Conservation (phyloP, 2,113 vertebrate species). For the Xiphophorus couchianus region DNA sequence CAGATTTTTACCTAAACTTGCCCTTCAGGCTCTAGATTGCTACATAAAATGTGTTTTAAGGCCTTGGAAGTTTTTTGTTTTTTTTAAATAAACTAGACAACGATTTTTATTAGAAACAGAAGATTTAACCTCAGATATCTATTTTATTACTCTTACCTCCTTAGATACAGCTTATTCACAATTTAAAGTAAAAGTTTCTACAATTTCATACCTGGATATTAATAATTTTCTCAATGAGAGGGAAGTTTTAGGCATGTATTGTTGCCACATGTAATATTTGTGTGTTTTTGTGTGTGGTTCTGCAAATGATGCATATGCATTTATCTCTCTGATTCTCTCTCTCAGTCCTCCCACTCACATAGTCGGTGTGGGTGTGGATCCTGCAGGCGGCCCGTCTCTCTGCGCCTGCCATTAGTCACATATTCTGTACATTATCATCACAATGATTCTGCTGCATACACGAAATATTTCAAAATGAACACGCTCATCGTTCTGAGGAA, state of each 20-base stretch:
- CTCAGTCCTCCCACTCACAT: slow-evolving; percentile 68
- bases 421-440: slow-evolving; percentile 58
- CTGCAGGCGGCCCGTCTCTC: slow-evolving; percentile 65
- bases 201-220: no score
- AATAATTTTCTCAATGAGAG: neutral
- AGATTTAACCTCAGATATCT: neutral
- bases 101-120: neutral
- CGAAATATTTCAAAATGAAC: slow-evolving; percentile 25
- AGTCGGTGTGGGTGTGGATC: slow-evolving; percentile 67
- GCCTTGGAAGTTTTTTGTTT: no score
- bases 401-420: slow-evolving; percentile 66
- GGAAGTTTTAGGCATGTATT: neutral
- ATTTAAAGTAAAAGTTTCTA: no score
- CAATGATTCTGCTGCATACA: slow-evolving; percentile 35
- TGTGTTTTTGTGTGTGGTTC: neutral
- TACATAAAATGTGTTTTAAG: no score
- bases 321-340: slow-evolving; percentile 52
- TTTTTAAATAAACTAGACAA: no score
- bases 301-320: neutral
- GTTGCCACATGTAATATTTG: neutral
- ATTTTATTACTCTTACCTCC: neutral
- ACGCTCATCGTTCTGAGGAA: slow-evolving; percentile 1
- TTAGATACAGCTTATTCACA: neutral
- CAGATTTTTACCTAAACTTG: no score
- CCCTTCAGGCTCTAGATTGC: no score